Percentiles rank a stretch among this genome's conserved stretches.
phyloP scores from a whole-genome alignment of 2,888 invertebrate genomes.

The Cyclophora albipunctata region DNA sequence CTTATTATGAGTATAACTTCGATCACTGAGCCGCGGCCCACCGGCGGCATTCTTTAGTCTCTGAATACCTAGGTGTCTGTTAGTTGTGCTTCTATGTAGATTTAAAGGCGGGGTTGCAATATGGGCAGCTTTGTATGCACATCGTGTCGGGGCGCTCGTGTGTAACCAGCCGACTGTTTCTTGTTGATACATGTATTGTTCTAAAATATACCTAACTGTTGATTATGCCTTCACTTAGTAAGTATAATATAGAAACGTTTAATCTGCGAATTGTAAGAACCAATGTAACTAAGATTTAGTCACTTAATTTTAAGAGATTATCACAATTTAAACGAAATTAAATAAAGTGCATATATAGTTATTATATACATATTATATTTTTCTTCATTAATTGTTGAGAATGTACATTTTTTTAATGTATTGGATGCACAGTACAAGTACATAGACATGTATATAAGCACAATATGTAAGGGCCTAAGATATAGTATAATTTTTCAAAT shows the following conservation, averaged over 20 bases:
- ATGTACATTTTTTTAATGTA: neutral
- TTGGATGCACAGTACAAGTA: constrained; percentile 4
- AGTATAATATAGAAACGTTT: constrained; percentile 15
- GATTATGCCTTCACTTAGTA: constrained; percentile 41
- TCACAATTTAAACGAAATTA: neutral
- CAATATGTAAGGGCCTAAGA: constrained; percentile 47
- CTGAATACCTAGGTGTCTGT: constrained; percentile 50
- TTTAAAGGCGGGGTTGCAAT: constrained; percentile 15
- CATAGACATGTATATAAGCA: constrained; percentile 8
- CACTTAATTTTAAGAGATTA: neutral
- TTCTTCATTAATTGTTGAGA: neutral
- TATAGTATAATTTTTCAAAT: constrained; percentile 33
- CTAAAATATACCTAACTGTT: constrained; percentile 45
- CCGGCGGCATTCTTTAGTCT: constrained; percentile 49
- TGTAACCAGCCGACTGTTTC: constrained; percentile 25
- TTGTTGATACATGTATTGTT: constrained; percentile 55
- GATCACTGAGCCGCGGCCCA: constrained; percentile 66
- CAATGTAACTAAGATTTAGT: constrained; percentile 15
- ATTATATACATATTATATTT: neutral
- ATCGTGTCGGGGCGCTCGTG: too few species aligned
- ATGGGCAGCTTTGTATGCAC: too few species aligned
- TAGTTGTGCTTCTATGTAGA: constrained; percentile 55
- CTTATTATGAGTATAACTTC: constrained; percentile 60
- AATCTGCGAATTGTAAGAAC: constrained; percentile 29
- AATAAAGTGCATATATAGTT: neutral